Conservation (phyloP, 1,140 invertebrate species). For the Achatina immaculata region DNA sequence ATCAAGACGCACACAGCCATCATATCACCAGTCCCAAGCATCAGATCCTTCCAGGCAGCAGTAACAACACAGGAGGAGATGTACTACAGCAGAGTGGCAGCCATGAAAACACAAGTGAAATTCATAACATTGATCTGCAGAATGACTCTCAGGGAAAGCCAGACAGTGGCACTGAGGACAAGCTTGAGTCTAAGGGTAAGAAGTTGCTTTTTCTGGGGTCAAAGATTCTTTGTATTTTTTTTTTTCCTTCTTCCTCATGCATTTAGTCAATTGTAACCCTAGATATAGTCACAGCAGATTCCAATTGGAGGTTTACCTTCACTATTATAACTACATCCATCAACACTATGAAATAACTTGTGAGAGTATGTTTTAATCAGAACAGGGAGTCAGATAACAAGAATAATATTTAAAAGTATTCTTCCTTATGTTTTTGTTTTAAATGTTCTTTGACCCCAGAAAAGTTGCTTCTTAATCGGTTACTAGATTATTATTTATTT, state of each 20-base stretch:
- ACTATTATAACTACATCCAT: neutral
- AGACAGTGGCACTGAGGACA: neutral
- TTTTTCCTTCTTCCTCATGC: constrained; percentile 7
- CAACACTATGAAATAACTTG: too few relatives aligned
- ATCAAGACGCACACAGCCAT: neutral
- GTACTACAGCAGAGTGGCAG: too few relatives aligned
- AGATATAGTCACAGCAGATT: constrained; percentile 36
- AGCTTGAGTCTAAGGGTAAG: constrained; percentile 43
- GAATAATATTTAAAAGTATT: too few relatives aligned
- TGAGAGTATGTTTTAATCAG: too few relatives aligned
- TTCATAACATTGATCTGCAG: neutral
- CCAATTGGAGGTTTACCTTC: constrained; percentile 44
- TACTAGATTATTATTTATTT: too few relatives aligned
- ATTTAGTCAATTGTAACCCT: neutral
- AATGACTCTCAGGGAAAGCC: neutral
- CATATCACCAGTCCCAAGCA: neutral
- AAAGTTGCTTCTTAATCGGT: constrained; percentile 6
- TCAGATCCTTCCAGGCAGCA: too few relatives aligned
- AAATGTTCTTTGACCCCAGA: constrained; percentile 50
- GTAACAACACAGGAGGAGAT: too few relatives aligned
- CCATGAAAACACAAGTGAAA: neutral
- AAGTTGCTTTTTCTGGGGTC: constrained; percentile 47
- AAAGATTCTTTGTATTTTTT: constrained; percentile 39
- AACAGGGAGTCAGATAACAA: too few relatives aligned
- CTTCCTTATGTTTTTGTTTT: too few relatives aligned